These are phyloP conservation scores for Trinorchestia longiramus DNA, from an alignment of 1,140 invertebrate genomes.

Conservation along the genomic window DNA sequence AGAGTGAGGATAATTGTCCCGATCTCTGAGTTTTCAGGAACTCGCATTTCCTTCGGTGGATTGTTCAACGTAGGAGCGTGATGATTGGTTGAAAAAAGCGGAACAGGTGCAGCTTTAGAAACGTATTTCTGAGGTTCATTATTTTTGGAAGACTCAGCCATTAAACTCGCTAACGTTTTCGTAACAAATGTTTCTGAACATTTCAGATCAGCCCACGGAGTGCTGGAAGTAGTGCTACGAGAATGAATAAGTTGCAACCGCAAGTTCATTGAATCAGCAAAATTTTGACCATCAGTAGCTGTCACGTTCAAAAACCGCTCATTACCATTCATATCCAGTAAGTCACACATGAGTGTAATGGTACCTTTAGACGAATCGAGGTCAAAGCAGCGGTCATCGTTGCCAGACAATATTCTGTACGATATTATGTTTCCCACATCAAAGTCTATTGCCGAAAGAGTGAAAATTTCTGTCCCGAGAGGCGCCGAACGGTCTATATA, in stretches of 20 bases:
- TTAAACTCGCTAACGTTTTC: constrained; percentile 10
- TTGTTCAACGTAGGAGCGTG: constrained; percentile 51
- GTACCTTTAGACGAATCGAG: constrained; percentile 83
- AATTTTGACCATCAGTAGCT: constrained; percentile 91
- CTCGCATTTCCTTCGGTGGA: not conserved
- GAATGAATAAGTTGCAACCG: constrained; percentile 36
- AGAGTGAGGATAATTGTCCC: constrained; percentile 81
- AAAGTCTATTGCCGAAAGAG: constrained; percentile 94
- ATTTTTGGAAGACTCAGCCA: constrained; percentile 41
- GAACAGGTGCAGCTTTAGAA: not conserved
- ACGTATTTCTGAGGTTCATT: constrained; percentile 33
- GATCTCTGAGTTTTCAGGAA: constrained; percentile 69
- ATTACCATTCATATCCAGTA: constrained; percentile 78
- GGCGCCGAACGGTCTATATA: constrained; percentile 83
- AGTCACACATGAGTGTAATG: constrained; percentile 79
- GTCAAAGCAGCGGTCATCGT: constrained; percentile 89
- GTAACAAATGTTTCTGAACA: constrained; percentile 48
- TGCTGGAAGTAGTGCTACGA: constrained; percentile 25
- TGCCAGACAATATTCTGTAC: constrained; percentile 88
- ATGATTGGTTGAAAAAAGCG: constrained; percentile 27
- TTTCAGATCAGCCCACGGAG: constrained; percentile 45
- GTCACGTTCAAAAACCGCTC: constrained; percentile 84
- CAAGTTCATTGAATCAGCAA: constrained; percentile 77
- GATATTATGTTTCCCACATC: constrained; percentile 89
- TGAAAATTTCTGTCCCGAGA: constrained; percentile 87